phyloP scores from a whole-genome alignment of 1,140 invertebrate genomes.

The Chironomus tepperi region DNA sequence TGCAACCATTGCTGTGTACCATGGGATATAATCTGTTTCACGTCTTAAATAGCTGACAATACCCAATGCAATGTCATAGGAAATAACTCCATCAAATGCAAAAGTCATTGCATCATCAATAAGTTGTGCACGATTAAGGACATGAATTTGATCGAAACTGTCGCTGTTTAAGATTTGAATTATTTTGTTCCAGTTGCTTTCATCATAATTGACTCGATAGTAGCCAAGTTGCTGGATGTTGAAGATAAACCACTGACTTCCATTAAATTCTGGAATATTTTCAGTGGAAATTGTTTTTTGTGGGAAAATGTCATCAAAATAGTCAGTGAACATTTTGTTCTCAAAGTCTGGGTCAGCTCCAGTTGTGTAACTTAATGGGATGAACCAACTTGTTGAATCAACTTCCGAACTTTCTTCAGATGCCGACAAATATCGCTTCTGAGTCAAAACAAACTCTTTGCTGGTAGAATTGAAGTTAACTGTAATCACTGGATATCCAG shows the following conservation, averaged over 20 bases:
- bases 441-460: background rate
- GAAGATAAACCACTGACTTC: conserved; percentile 39
- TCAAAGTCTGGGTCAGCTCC: conserved; percentile 28
- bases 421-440: background rate
- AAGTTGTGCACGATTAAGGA: conserved; percentile 65
- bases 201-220: conserved; percentile 55
- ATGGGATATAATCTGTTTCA: conserved; percentile 48
- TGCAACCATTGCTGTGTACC: conserved; percentile 41
- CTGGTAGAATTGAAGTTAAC: conserved; percentile 35
- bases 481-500: conserved; percentile 74
- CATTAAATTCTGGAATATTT: background rate
- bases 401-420: conserved; percentile 23
- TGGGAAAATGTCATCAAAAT: background rate
- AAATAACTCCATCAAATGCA: conserved; percentile 45
- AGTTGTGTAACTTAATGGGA: conserved; percentile 37
- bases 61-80: conserved; percentile 43
- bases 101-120: conserved; percentile 67
- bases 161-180: conserved; percentile 36
- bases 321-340: conserved; percentile 39
- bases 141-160: conserved; percentile 46
- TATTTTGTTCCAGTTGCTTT: conserved; percentile 43
- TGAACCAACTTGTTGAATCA: conserved; percentile 36
- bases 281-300: conserved; percentile 28
- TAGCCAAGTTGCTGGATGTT: conserved; percentile 46
- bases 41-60: conserved; percentile 43